Evolutionary conservation across 64 coral and sea anemone species (phyloP).

Genomic region (Pocillopora verrucosa): DNA sequence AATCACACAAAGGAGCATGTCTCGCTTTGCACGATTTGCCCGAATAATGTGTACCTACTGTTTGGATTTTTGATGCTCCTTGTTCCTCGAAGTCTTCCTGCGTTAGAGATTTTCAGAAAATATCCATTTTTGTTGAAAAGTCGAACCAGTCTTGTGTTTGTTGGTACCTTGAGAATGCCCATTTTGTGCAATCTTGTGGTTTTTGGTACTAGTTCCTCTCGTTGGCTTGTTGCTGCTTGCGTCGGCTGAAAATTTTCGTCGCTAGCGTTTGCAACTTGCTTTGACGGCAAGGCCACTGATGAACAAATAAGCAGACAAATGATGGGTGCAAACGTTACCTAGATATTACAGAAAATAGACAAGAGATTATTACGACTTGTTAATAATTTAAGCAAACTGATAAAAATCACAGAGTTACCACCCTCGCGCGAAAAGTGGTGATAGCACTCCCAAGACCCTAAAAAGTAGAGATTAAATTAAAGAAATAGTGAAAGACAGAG

Average conservation of each 20-base stretch:
- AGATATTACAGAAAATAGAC: neutral
- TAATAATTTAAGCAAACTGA: constrained; percentile 36
- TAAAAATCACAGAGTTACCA: neutral
- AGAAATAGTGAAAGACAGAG: neutral
- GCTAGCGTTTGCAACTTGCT: neutral
- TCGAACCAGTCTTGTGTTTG: constrained; percentile 2
- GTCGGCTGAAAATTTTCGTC: neutral
- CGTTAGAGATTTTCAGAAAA: constrained; percentile 4
- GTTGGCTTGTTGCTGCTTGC: neutral
- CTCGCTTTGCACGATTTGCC: neutral
- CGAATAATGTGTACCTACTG: neutral
- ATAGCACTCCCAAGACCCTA: neutral
- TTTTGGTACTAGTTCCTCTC: neutral
- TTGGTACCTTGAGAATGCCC: neutral
- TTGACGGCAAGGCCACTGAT: neutral
- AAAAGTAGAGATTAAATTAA: neutral
- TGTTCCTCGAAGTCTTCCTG: neutral
- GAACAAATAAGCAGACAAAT: constrained; percentile 6
- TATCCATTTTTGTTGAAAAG: constrained; percentile 39
- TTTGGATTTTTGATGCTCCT: neutral
- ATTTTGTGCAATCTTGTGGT: constrained; percentile 4
- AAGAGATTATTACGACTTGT: constrained; percentile 13
- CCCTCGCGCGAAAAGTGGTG: neutral
- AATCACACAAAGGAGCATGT: neutral
- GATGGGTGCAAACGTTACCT: constrained; percentile 26